These are phyloP conservation scores for Terebella lapidaria DNA, from an alignment of 2,888 invertebrate genomes.

Conservation along the genomic window DNA sequence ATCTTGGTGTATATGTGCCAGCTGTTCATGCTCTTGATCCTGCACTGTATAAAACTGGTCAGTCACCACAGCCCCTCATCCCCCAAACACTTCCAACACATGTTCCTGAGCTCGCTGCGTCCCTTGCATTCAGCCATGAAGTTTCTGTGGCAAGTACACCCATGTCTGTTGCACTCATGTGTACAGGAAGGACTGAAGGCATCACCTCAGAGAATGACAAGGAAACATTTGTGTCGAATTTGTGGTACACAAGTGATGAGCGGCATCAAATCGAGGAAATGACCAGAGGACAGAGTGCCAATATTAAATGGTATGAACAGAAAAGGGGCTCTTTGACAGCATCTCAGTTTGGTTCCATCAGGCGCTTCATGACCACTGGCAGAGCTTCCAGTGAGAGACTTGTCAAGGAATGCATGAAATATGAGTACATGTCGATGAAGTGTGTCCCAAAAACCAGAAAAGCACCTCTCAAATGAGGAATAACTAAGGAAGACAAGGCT, in stretches of 20 bases:
- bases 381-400: neutral
- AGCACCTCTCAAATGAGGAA: neutral
- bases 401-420: neutral
- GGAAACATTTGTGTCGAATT: too few relatives aligned
- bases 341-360: neutral
- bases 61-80: neutral
- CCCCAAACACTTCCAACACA: neutral
- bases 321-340: neutral
- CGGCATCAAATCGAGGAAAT: neutral
- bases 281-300: neutral
- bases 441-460: neutral
- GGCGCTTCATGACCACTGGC: neutral
- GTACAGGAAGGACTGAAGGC: too few relatives aligned
- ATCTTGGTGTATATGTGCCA: neutral
- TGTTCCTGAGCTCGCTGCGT: neutral
- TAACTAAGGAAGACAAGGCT: neutral
- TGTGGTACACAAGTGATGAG: too few relatives aligned
- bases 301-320: neutral
- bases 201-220: too few relatives aligned
- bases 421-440: neutral
- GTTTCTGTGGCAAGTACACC: neutral
- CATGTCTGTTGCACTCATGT: neutral
- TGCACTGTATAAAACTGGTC: neutral
- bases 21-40: neutral
- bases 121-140: neutral